A percentile compares a stretch with the other conserved stretches of the same genome.
phyloP scores from a whole-genome alignment of 2,888 invertebrate genomes.

The Cerastoderma edule region DNA sequence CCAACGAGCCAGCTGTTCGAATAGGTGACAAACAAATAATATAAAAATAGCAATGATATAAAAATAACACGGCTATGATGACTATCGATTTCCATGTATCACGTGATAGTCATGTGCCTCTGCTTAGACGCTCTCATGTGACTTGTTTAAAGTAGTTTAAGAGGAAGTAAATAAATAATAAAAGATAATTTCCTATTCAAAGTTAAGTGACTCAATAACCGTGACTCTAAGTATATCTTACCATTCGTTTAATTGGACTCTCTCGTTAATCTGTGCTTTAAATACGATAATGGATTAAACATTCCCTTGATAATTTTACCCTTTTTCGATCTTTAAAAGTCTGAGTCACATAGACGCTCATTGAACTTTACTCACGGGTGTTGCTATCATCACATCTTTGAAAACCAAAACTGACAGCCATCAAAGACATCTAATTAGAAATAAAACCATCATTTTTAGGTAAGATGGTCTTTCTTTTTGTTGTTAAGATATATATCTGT shows the following conservation, averaged over 20 bases:
- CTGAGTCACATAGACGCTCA: slow-evolving; percentile 11
- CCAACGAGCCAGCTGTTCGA: slow-evolving; percentile 59
- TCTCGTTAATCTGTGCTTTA: no score
- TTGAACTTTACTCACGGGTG: no score
- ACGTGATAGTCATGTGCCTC: slow-evolving; percentile 18
- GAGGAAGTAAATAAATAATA: slow-evolving; percentile 2
- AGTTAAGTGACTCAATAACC: background rate
- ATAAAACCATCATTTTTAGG: background rate
- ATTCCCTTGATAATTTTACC: no score
- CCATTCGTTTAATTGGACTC: no score
- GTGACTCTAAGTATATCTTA: background rate
- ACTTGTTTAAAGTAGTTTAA: background rate
- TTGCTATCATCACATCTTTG: no score
- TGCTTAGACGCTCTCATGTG: background rate
- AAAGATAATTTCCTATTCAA: background rate
- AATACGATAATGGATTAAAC: no score
- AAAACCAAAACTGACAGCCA: background rate
- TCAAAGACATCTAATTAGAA: background rate
- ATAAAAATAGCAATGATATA: background rate
- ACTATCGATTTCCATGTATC: slow-evolving; percentile 5
- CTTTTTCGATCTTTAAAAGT: background rate
- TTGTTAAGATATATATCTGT: background rate
- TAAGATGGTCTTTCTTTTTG: background rate
- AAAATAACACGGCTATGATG: slow-evolving; percentile 14
- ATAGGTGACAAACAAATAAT: background rate